Percentiles rank a stretch among this genome's conserved stretches.
phyloP scores from a whole-genome alignment of 1,140 invertebrate species.

The Asbolus verrucosus region DNA sequence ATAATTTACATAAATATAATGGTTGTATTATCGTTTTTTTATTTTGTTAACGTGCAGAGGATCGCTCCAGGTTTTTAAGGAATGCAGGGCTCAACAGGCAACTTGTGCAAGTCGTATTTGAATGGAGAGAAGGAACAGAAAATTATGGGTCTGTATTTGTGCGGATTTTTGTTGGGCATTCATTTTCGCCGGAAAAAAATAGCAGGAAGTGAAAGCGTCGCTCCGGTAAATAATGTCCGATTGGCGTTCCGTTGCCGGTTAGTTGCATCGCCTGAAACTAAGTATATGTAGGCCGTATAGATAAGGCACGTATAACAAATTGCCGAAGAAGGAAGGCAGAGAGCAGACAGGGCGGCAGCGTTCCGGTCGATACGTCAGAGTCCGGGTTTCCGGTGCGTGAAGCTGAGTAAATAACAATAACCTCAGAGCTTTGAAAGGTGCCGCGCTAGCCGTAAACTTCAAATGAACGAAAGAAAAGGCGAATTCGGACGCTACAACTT shows the following conservation, averaged over 20 bases:
- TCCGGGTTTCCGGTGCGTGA: slow-evolving; percentile 42
- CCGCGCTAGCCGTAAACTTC: slow-evolving; percentile 34
- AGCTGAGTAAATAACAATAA: slow-evolving; percentile 47
- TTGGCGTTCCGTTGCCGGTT: slow-evolving; percentile 34
- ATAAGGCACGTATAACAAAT: slow-evolving; percentile 39
- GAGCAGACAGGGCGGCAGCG: slow-evolving; percentile 9
- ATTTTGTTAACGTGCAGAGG: no score
- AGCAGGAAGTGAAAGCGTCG: slow-evolving; percentile 29
- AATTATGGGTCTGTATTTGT: slow-evolving; percentile 28
- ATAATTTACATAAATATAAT: no score
- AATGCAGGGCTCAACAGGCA: slow-evolving; percentile 17
- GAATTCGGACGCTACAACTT: slow-evolving; percentile 12
- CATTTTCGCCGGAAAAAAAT: slow-evolving; percentile 11
- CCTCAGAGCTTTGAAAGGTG: slow-evolving; percentile 28
- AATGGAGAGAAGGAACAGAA: not conserved
- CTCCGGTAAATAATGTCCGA: slow-evolving; percentile 28
- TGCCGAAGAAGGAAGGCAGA: slow-evolving; percentile 10
- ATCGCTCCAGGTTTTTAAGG: no score
- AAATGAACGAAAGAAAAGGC: slow-evolving; percentile 18
- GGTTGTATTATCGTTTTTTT: no score
- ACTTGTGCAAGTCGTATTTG: slow-evolving; percentile 17
- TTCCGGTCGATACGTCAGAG: slow-evolving; percentile 31
- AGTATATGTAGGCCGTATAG: slow-evolving; percentile 35
- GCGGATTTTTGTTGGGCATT: slow-evolving; percentile 8
- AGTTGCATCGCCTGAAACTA: slow-evolving; percentile 27